A percentile compares a stretch with the other conserved stretches of the same genome.
Conservation (phyloP, 2,113 vertebrate genomes). For the Marmota flaviventris region DNA sequence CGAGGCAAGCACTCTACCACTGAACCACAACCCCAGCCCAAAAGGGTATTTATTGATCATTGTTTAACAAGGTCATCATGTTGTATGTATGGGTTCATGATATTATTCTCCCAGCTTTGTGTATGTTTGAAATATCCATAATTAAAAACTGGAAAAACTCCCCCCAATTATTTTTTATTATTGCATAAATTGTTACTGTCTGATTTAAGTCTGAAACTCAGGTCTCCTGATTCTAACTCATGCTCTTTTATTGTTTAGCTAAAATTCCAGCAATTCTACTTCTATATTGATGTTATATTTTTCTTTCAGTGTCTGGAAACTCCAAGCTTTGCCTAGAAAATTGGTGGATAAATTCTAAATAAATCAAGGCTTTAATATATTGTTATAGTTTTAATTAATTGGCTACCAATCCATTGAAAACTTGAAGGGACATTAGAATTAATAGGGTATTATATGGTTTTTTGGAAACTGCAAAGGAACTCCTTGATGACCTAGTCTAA, state of each 20-base stretch:
- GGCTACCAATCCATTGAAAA: not conserved
- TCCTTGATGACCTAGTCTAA: not conserved
- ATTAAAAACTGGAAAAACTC: constrained; percentile 41
- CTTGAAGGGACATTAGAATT: constrained; percentile 49
- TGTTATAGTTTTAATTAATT: constrained; percentile 30
- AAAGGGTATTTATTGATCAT: not conserved
- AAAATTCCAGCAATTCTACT: constrained; percentile 37
- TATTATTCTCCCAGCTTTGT: constrained; percentile 38
- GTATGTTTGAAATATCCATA: constrained; percentile 40
- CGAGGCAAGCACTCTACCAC: too few species aligned
- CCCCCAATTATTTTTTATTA: constrained; percentile 38
- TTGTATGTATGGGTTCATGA: constrained; percentile 41
- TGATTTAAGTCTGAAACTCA: constrained; percentile 36
- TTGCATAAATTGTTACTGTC: constrained; percentile 5
- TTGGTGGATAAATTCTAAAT: constrained; percentile 3
- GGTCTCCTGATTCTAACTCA: constrained; percentile 6
- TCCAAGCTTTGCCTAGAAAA: not conserved
- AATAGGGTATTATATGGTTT: not conserved
- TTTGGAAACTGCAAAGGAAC: constrained; percentile 9
- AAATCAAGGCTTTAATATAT: constrained; percentile 45
- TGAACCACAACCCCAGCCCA: too few species aligned
- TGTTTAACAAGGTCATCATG: constrained; percentile 19
- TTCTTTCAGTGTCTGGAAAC: constrained; percentile 1
- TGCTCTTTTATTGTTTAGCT: constrained; percentile 21
- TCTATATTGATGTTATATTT: constrained; percentile 6